Evolutionary conservation across 2,888 invertebrate genomes (phyloP), one percentile per base, ranked within the genome.

Genomic region (Elegia similella): DNA sequence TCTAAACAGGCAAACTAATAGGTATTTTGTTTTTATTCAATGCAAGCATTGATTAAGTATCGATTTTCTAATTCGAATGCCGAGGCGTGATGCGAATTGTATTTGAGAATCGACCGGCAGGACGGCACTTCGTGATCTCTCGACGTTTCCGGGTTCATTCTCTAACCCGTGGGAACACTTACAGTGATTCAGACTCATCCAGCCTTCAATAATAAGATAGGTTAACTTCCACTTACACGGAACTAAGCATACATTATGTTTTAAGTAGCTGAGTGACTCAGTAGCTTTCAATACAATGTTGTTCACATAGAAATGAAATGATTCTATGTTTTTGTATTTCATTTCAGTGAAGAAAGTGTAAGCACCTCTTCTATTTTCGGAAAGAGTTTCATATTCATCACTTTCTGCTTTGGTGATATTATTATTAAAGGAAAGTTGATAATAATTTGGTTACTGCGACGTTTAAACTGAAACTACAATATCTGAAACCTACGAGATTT

Each of bases 131-230:
- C 50, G 50, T 50, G 50, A 50, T 7, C 34, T 15, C 17, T 7
- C 10, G 34, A 17, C 34, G 16, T 34, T 50, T 50, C 50, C 50
- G 50, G 50, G 50, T 50, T 50, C 50, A 50, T 34, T 50, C 48
- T 34, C 50, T 50, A 34, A 50, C 50, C 50, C 50, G 50, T 50
- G 50, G 50, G 50, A 50, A 50, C 50, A 38, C 34, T 48, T 50
- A 50, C 5, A 50, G 50, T 50, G 34, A 50, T 50, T 50, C 34
- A 50, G 50, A 34, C 10, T 34, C 34, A 50, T 50, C 50, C 34
- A 34, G 12, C 16, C 50, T 50, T 50, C 50, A 50, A 50, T 50
- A 50, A 50, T 38, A 50, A 50, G 34, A 50, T 50, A 8, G 34
- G 15, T 15, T 50, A 50, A 50, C 48, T 32, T 2, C 12, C 34